phyloP scores from a whole-genome alignment of 2,888 invertebrate genomes.

The Sceliomorpha sp. region DNA sequence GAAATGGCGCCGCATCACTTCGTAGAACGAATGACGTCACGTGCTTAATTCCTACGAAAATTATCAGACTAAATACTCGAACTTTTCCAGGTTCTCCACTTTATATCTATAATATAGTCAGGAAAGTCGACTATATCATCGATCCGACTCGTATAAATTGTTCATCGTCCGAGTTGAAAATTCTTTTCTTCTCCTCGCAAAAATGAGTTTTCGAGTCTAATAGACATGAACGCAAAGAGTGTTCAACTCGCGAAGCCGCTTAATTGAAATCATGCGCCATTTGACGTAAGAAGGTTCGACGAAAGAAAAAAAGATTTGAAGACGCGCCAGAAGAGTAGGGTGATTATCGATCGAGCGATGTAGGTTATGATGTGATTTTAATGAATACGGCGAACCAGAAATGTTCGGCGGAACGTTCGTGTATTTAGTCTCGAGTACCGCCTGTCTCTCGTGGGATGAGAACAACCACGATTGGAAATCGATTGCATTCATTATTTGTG shows the following conservation, averaged over 20 bases:
- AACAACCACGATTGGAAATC: conserved; percentile 8
- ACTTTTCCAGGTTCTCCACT: too few species aligned
- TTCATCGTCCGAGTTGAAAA: too few species aligned
- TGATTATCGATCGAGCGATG: conserved; percentile 12
- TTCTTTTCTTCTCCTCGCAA: too few species aligned
- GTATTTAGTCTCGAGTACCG: conserved; percentile 11
- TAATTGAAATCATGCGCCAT: conserved; percentile 1
- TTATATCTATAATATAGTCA: too few species aligned
- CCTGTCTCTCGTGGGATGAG: conserved; percentile 1
- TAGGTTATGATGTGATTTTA: conserved; percentile 30
- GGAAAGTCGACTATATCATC: too few species aligned
- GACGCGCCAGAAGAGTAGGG: background rate
- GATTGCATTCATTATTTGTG: conserved; percentile 6
- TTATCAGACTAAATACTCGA: too few species aligned
- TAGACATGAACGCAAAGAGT: too few species aligned
- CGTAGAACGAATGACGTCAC: too few species aligned
- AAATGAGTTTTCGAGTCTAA: too few species aligned
- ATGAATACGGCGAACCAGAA: conserved; percentile 13
- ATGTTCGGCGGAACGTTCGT: conserved; percentile 7
- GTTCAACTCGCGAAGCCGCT: background rate
- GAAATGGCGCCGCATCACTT: too few species aligned
- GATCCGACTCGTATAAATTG: too few species aligned
- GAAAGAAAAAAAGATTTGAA: background rate
- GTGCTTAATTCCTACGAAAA: too few species aligned
- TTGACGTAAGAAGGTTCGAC: background rate